Percentiles rank a stretch among this genome's conserved stretches.
phyloP scores from a whole-genome alignment of 2,888 invertebrate genomes.

The Drosophila borborema region DNA sequence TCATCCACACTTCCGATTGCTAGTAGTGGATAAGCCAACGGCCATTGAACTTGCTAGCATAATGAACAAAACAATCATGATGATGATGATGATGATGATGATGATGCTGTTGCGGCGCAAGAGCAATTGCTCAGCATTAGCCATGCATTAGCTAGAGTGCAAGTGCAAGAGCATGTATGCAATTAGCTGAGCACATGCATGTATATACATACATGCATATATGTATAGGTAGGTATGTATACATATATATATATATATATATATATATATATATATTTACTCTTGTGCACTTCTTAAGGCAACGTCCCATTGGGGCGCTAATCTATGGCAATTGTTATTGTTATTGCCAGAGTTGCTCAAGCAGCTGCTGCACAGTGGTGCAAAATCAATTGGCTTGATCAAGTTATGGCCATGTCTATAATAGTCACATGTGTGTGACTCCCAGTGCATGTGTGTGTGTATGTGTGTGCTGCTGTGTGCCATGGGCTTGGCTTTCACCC shows the following conservation, averaged over 20 bases:
- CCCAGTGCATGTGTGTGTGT: conserved; percentile 4
- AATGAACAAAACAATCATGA: conserved; percentile 15
- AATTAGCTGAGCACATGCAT: conserved; percentile 33
- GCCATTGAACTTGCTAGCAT: conserved; percentile 41
- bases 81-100: conserved; percentile 19
- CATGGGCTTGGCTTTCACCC: conserved; percentile 61
- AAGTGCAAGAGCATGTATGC: conserved; percentile 51
- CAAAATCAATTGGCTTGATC: conserved; percentile 23
- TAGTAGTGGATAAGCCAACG: conserved; percentile 41
- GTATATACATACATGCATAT: not conserved
- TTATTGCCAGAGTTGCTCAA: conserved; percentile 45
- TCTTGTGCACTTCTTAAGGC: conserved; percentile 10
- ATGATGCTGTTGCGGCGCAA: conserved; percentile 25
- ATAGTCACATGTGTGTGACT: conserved; percentile 6
- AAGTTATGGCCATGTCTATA: conserved; percentile 23
- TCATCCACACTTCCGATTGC: conserved; percentile 63
- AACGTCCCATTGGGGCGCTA: conserved; percentile 40
- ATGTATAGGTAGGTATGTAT: not conserved
- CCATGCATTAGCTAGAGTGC: conserved; percentile 45
- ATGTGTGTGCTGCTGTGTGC: not conserved
- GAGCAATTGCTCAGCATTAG: conserved; percentile 44
- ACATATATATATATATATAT: not conserved
- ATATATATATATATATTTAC: not conserved
- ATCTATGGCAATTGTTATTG: conserved; percentile 61
- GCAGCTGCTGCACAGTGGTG: conserved; percentile 45